Percentiles rank a stretch among this genome's conserved stretches.
Conservation (phyloP, 2,888 invertebrate species). For the Zonitis immaculata region DNA sequence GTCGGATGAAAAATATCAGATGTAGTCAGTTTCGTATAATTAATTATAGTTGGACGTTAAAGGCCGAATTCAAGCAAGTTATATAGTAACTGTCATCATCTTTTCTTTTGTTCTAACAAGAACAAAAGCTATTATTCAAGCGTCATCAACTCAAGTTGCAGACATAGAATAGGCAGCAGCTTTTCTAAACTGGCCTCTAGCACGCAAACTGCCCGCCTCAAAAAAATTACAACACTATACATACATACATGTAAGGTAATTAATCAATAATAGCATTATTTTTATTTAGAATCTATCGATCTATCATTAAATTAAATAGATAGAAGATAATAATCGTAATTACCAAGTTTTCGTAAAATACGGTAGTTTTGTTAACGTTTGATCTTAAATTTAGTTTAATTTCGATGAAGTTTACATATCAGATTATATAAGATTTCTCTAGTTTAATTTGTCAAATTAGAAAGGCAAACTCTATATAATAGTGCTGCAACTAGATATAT, state of each 20-base stretch:
- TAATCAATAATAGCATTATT: too few relatives aligned
- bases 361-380: slow-evolving; percentile 33
- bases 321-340: too few relatives aligned
- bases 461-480: slow-evolving; percentile 3
- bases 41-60: neutral
- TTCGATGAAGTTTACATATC: slow-evolving; percentile 31
- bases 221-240: too few relatives aligned
- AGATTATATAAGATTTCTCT: slow-evolving; percentile 22
- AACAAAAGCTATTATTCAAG: slow-evolving; percentile 26
- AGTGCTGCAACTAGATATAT: slow-evolving; percentile 7
- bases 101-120: slow-evolving; percentile 24
- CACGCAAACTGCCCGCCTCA: slow-evolving; percentile 21
- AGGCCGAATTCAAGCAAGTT: slow-evolving; percentile 4
- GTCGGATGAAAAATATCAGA: too few relatives aligned
- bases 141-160: slow-evolving; percentile 28
- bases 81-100: slow-evolving; percentile 19
- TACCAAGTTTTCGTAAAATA: too few relatives aligned
- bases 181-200: slow-evolving; percentile 22
- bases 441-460: slow-evolving; percentile 21
- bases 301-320: too few relatives aligned
- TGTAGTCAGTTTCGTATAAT: neutral
- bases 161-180: slow-evolving; percentile 16
- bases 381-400: slow-evolving; percentile 34
- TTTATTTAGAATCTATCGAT: too few relatives aligned
- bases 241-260: too few relatives aligned